Conservation (phyloP, 2,797 vertebrate genomes). For the Enteromius trimaculatus region DNA sequence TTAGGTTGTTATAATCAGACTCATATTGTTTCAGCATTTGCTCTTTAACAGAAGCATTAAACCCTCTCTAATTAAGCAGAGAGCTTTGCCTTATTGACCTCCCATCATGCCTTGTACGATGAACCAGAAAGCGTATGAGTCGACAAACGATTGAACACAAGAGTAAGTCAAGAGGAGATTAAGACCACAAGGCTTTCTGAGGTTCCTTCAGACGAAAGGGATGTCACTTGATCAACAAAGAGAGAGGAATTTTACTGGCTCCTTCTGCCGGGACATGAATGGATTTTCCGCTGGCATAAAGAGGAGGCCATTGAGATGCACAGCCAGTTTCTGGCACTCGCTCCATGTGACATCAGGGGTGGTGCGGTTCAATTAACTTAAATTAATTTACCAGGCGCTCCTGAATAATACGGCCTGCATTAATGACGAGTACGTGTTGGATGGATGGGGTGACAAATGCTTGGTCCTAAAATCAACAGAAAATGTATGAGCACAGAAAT, state of each 20-base stretch:
- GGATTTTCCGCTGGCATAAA: conserved; percentile 34
- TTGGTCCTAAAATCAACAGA: background rate
- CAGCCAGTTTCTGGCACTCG: background rate
- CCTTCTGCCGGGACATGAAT: conserved; percentile 50
- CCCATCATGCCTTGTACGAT: conserved; percentile 6
- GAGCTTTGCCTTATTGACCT: conserved; percentile 6
- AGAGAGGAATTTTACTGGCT: conserved; percentile 33
- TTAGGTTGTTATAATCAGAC: background rate
- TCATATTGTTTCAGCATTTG: background rate
- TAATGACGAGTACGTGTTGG: background rate
- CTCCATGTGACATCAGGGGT: background rate
- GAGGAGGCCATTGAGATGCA: conserved; percentile 46
- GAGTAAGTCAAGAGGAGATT: conserved; percentile 26
- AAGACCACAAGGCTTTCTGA: background rate
- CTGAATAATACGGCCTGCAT: conserved; percentile 26
- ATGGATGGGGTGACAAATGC: conserved; percentile 8
- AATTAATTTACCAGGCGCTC: conserved; percentile 40
- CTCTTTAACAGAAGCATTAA: conserved; percentile 3
- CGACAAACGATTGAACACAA: conserved; percentile 11
- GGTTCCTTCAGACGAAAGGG: background rate
- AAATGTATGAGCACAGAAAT: background rate
- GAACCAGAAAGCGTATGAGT: background rate
- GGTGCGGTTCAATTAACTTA: conserved; percentile 21
- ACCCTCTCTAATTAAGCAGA: background rate
- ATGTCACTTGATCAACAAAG: conserved; percentile 25